Percentiles rank a stretch among this genome's conserved stretches.
These are phyloP conservation scores for Drosophila arawakana DNA, from an alignment of 1,140 invertebrate species.

Conservation along the genomic window DNA sequence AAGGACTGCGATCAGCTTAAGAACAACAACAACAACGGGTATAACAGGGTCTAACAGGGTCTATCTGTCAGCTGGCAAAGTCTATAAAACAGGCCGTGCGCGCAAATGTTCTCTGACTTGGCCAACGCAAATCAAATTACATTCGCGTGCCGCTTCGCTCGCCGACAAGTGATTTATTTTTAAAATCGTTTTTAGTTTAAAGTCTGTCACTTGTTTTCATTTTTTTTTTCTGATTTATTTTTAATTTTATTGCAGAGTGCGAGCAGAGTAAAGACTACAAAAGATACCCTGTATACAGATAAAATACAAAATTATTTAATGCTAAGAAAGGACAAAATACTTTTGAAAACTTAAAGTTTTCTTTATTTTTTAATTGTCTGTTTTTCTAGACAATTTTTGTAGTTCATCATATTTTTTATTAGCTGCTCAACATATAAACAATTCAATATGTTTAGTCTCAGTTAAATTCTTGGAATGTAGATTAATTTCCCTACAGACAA, in stretches of 20 bases:
- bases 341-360: neutral
- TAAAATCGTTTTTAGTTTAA: conserved; percentile 46
- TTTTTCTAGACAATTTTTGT: too few species aligned
- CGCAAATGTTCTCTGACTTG: conserved; percentile 3
- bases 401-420: neutral
- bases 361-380: too few species aligned
- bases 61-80: conserved; percentile 61
- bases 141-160: conserved; percentile 62
- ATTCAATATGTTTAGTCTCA: neutral
- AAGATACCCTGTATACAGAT: neutral
- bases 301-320: too few species aligned
- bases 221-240: conserved; percentile 22
- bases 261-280: neutral
- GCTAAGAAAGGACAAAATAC: neutral
- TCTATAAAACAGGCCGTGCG: conserved; percentile 54
- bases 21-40: conserved; percentile 10
- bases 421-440: neutral
- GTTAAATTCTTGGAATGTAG: neutral
- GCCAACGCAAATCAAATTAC: conserved; percentile 28
- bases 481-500: neutral
- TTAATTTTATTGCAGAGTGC: conserved; percentile 42
- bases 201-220: conserved; percentile 1
- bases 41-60: conserved; percentile 15
- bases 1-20: conserved; percentile 20
- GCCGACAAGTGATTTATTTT: conserved; percentile 75